Evolutionary conservation across 1,140 invertebrate species (phyloP).

Genomic region (Rhagoletis zephyria): DNA sequence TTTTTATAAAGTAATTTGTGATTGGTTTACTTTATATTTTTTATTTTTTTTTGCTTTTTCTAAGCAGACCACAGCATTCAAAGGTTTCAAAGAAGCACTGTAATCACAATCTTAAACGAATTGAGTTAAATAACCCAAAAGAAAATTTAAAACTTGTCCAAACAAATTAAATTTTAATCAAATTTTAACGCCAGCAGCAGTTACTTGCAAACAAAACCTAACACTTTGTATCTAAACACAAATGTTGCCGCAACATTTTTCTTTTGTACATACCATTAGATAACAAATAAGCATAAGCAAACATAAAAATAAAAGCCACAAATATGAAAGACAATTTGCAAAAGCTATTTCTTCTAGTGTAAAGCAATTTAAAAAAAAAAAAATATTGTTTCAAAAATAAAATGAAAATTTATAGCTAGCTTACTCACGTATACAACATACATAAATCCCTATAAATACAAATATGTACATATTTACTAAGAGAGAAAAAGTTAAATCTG

Average conservation of each 20-base stretch:
- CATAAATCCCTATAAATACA: neutral
- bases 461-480: neutral
- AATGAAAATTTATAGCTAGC: neutral
- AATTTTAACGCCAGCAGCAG: neutral
- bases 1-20: too few species aligned
- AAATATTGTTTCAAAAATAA: neutral
- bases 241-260: constrained; percentile 5
- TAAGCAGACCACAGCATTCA: constrained; percentile 13
- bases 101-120: too few species aligned
- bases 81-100: neutral
- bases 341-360: neutral
- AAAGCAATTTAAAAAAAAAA: neutral
- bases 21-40: too few species aligned
- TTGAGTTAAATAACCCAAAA: neutral
- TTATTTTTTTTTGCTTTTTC: neutral
- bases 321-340: neutral
- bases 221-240: neutral
- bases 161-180: neutral
- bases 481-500: neutral
- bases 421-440: neutral
- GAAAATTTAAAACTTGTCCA: neutral
- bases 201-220: neutral
- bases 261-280: neutral
- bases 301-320: neutral
- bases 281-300: neutral